phyloP scores from a whole-genome alignment of 2,113 vertebrate genomes.

The Chloropsis hardwickii region DNA sequence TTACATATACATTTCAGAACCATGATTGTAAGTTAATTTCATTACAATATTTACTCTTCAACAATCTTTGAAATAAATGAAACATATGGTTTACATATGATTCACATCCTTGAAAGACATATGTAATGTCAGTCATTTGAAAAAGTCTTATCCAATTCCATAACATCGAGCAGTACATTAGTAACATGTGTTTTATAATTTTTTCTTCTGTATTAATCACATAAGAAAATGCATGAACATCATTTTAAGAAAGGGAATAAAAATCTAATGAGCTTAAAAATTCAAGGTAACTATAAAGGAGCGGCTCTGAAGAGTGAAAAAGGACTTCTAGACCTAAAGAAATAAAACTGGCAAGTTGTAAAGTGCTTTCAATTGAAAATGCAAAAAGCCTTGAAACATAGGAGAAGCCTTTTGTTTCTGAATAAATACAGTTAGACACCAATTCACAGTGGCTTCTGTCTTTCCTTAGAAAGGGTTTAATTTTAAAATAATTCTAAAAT shows the following conservation, averaged over 20 bases:
- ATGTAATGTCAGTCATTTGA: neutral
- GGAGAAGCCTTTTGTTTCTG: neutral
- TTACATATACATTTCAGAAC: neutral
- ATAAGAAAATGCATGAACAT: neutral
- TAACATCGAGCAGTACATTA: neutral
- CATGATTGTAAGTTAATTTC: neutral
- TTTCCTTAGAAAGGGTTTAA: neutral
- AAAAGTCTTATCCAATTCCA: neutral
- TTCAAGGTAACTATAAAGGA: neutral
- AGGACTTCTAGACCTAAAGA: neutral
- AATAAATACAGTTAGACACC: neutral
- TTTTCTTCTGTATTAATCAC: neutral
- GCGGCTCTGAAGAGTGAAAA: neutral
- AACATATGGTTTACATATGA: neutral
- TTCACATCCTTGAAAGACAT: neutral
- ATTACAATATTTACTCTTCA: neutral
- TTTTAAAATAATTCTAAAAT: neutral
- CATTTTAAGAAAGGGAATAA: neutral
- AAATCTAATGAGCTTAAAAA: neutral
- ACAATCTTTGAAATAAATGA: neutral
- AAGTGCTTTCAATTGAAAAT: neutral
- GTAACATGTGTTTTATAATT: neutral
- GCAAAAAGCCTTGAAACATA: neutral
- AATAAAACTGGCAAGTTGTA: neutral
- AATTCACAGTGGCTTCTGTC: neutral